A percentile compares a stretch with the other conserved stretches of the same genome.
Conservation (phyloP, 2,888 invertebrate species). For the Zootermopsis nevadensis region DNA sequence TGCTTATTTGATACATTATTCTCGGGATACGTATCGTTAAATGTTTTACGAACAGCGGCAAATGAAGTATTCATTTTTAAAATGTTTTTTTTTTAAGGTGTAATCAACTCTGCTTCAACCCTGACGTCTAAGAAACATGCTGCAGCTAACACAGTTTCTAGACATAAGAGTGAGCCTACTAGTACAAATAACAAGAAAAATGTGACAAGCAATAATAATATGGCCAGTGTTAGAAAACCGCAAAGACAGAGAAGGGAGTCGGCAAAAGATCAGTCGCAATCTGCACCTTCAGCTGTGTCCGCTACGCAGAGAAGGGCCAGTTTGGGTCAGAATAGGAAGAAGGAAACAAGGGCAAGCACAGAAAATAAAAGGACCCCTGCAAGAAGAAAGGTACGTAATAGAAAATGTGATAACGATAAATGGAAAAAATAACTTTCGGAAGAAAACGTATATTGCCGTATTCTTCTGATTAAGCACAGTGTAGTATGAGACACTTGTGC, state of each 20-base stretch:
- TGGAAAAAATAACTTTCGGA: neutral
- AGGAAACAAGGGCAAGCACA: slow-evolving; percentile 4
- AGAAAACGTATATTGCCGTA: too few relatives aligned
- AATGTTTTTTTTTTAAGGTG: neutral
- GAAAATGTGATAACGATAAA: neutral
- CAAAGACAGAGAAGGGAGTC: slow-evolving; percentile 64
- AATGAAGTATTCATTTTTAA: neutral
- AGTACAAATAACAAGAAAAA: slow-evolving; percentile 54
- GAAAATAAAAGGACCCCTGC: slow-evolving; percentile 46
- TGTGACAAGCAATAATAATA: slow-evolving; percentile 52
- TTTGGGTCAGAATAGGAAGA: slow-evolving; percentile 51
- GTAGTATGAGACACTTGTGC: too few relatives aligned
- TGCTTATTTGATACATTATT: too few relatives aligned
- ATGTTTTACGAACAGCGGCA: too few relatives aligned
- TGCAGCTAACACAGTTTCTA: slow-evolving; percentile 12
- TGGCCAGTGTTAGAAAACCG: slow-evolving; percentile 56
- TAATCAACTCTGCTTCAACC: neutral
- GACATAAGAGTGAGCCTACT: slow-evolving; percentile 45
- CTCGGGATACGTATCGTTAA: too few relatives aligned
- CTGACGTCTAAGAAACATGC: slow-evolving; percentile 6
- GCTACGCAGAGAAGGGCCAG: slow-evolving; percentile 57
- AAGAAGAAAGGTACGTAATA: slow-evolving; percentile 50
- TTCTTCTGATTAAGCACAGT: too few relatives aligned
- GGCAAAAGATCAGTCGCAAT: slow-evolving; percentile 65
- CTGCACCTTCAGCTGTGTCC: slow-evolving; percentile 58